Evolutionary conservation across 2,113 vertebrate species (phyloP), one percentile per base, ranked within the genome.

Genomic region (Platycercus adscitus): DNA sequence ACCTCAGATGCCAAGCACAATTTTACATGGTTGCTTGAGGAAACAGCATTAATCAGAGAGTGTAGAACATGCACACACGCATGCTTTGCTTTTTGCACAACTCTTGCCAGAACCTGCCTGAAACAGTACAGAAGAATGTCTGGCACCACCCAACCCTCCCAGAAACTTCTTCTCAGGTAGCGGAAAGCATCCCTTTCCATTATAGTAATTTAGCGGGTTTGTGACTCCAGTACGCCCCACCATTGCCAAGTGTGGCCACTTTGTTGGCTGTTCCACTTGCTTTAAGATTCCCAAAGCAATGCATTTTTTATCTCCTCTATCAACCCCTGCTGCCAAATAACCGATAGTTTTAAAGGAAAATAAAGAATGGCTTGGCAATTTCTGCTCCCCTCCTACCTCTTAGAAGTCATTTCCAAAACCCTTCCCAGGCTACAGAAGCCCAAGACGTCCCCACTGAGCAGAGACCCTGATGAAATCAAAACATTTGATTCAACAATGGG

Each of bases 41-140:
- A 92, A 86, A 72, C 29, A 49, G 66, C 24, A 58, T 81, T 73
- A 58, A 84, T 37, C 64, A 65, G 55, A 5, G 2, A 78, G 24
- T 1, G 14, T 0, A 86, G 50, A 70, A 84, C 37, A 77, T 0
- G 29, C 58, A 56, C 25, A 52, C 29, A 63, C 21, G 43, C 31
- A 78, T 7, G 50, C 78, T 81, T 71, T 83, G 50, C 24, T 58
- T 91, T 73, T 83, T 77, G 21, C 26, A 77, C 21, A 92, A 64
- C 41, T 95, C 44, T 73, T 77, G 68, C 53, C 72, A 96, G 63
- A 91, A 91, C 49, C 49, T 80, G 88, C 39, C 86, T 77, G 44
- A 72, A 90, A 91, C 44, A 77, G 52, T 13, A 26, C 11, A 80
- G 63, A 64, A 92, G 65, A 90, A 80, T 13, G 33, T 23, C 76